These are phyloP conservation scores for Sorex fumeus DNA, from an alignment of 2,113 vertebrate genomes.

Conservation along the genomic window DNA sequence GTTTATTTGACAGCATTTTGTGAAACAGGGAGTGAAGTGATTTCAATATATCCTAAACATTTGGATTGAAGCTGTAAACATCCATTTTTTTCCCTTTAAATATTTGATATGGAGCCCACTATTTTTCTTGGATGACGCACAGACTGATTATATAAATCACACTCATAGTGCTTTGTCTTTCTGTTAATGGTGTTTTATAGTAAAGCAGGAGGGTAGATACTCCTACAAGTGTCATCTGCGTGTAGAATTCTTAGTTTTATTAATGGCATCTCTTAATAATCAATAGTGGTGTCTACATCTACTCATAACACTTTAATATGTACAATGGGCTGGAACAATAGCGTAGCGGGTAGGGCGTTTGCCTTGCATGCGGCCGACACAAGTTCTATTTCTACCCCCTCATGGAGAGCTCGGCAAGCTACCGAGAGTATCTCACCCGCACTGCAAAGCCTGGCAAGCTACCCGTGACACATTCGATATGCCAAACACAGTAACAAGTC, in stretches of 20 bases:
- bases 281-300: background rate
- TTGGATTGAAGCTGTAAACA: background rate
- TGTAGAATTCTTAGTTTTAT: background rate
- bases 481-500: too few species aligned
- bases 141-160: background rate
- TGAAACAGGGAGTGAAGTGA: background rate
- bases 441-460: too few species aligned
- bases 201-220: background rate
- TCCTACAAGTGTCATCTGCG: background rate
- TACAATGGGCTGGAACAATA: too few species aligned
- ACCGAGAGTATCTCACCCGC: too few species aligned
- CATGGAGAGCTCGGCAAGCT: too few species aligned
- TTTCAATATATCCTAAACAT: background rate
- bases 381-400: too few species aligned
- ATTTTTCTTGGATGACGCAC: background rate
- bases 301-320: background rate
- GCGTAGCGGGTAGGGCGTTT: too few species aligned
- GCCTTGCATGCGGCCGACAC: too few species aligned
- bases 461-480: too few species aligned
- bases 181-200: background rate
- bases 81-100: background rate
- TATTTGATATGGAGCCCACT: background rate
- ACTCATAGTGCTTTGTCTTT: fast-evolving
- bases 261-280: background rate
- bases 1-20: background rate